Evolutionary conservation across 2,797 vertebrate genomes (phyloP), one percentile per base, ranked within the genome.

Genomic region (Rhynchotus rufescens): DNA sequence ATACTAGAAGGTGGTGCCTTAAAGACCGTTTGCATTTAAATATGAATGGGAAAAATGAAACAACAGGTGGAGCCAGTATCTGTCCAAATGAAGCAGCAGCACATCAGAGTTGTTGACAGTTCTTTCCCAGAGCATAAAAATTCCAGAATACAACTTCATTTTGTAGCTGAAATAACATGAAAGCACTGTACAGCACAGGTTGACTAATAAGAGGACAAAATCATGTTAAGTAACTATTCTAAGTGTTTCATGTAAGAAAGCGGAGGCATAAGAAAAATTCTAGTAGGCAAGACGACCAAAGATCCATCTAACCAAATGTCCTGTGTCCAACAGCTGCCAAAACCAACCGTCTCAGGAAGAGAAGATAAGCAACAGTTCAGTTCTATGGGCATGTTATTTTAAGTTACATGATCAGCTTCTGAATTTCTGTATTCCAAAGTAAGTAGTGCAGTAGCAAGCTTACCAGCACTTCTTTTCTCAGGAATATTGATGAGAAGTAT

Each of bases 11-110:
- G 69, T 85, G 76, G 25, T 91, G 20, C 67, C 52, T 86, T 71
- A 77, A 83, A 91, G 54, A 10, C 32, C 88, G 26, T 28, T 80
- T 73, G 32, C 13, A n/a, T 60, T 69, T 71, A 66, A 44, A 57
- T 68, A 91, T 45, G 62, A 84, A 75, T 22, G 30, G 34, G 44
- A 25, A 62, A 95, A 88, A 75, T 45, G 13, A 25, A 95, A 60
- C 71, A 61, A 92, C 61, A 80, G 14, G 44, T 82, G 59, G 75
- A 75, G 49, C 64, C 78, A 80, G 73, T n/a, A 88, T 78, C 32
- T 26, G 38, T 78, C 80, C 90, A 81, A 84, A 86, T 62, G 76
- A 76, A 93, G 81, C 47, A 52, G 71, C 45, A 92, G 40, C 28
- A 54, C 81, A 65, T 30, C 30, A 49, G 77, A 91, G 74, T 6